These are phyloP conservation scores for Cotesia vestalis DNA, from an alignment of 1,140 invertebrate genomes.

Conservation along the genomic window DNA sequence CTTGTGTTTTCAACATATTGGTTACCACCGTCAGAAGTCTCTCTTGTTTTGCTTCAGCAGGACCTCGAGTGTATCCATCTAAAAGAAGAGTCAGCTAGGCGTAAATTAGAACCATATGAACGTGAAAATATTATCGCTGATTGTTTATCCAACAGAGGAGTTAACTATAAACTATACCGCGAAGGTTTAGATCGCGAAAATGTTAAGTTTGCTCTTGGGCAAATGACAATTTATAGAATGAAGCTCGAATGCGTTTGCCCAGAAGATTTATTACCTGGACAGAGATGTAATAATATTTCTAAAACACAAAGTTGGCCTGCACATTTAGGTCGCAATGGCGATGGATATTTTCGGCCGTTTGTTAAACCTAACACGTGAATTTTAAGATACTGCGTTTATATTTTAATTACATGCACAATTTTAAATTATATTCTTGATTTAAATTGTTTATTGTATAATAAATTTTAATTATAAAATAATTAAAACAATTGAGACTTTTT, in stretches of 20 bases:
- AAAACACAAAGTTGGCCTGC: constrained; percentile 65
- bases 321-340: constrained; percentile 64
- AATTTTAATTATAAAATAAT: not conserved
- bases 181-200: constrained; percentile 63
- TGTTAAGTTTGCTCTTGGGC: constrained; percentile 61
- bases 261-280: constrained; percentile 59
- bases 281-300: constrained; percentile 65
- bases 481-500: not conserved
- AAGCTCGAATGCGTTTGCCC: constrained; percentile 66
- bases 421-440: no score
- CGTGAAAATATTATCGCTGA: constrained; percentile 51
- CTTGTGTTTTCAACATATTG: constrained; percentile 69
- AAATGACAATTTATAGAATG: constrained; percentile 69
- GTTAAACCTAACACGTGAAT: constrained; percentile 35
- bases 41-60: constrained; percentile 59
- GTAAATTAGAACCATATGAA: constrained; percentile 46
- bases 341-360: constrained; percentile 62
- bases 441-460: not conserved
- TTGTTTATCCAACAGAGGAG: constrained; percentile 62
- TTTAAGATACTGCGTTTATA: not conserved
- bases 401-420: not conserved
- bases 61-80: constrained; percentile 65
- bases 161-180: constrained; percentile 56
- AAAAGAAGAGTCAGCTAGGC: constrained; percentile 49
- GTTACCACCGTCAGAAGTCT: constrained; percentile 60